Evolutionary conservation across 2,888 invertebrate species (phyloP).

Genomic region (Augochlorella aurata): DNA sequence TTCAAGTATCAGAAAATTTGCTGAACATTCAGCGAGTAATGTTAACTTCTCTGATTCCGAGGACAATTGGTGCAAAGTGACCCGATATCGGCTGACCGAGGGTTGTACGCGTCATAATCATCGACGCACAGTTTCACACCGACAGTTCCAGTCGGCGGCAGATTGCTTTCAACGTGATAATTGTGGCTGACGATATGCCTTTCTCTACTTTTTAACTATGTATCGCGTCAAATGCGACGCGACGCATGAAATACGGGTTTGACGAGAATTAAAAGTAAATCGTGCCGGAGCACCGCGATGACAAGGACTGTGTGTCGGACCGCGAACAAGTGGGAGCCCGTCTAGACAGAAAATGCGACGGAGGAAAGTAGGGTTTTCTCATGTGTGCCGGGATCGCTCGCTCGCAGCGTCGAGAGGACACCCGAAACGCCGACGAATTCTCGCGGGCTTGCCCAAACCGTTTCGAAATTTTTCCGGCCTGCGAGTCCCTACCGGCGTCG

Average conservation of each 20-base stretch:
- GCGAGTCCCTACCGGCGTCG: too few relatives aligned
- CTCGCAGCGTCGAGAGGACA: slow-evolving; percentile 1
- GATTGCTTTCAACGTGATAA: slow-evolving; percentile 13
- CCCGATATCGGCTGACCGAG: too few relatives aligned
- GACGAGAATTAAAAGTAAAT: slow-evolving; percentile 52
- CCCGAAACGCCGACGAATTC: background rate
- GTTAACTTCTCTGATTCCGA: too few relatives aligned
- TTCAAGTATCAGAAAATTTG: too few relatives aligned
- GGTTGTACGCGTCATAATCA: too few relatives aligned
- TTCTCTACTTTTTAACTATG: background rate
- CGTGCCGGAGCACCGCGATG: slow-evolving; percentile 23
- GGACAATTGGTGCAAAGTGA: too few relatives aligned
- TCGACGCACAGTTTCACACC: too few relatives aligned
- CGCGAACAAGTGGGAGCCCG: slow-evolving; percentile 46
- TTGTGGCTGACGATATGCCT: background rate
- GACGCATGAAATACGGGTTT: slow-evolving; percentile 17
- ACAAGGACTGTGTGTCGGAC: slow-evolving; percentile 41
- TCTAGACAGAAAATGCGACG: slow-evolving; percentile 52
- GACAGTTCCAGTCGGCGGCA: too few relatives aligned
- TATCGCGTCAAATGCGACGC: slow-evolving; percentile 18
- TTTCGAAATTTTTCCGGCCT: background rate
- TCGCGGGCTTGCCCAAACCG: background rate
- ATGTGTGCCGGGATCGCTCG: slow-evolving; percentile 29
- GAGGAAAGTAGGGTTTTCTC: slow-evolving; percentile 35
- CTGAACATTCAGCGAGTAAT: too few relatives aligned